Base-by-base conservation (phyloP, 92 coral and sea anemone species). In the Metridium senile region DNA sequence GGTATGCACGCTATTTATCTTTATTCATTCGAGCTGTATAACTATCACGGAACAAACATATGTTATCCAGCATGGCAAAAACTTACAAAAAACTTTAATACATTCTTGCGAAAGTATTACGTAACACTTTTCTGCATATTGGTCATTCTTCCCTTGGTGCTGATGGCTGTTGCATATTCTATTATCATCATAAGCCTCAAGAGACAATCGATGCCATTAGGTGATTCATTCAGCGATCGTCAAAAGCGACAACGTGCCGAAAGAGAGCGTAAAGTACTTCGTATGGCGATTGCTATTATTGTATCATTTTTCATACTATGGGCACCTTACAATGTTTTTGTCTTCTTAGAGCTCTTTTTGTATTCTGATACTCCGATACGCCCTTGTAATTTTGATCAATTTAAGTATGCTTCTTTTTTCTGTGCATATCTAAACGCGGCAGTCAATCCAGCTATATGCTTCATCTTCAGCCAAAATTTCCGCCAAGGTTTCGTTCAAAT, bases 201-300 rank as follows among this genome's bases (percentile, higher is more conserved):
- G 53, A 65, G 74, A 26, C 82, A 77, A n/a, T 66, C 74, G 2
- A 18, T 67, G 0, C 82, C 73, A 21, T 25, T 77, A 13, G 82
- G 82, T 4, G 82, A 77, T 34, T 77, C 82, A 1, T 33, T 77
- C 25, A 77, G 74, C 2, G 82, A 77, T 31, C 82, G 66, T 7
- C 82, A 77, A 61, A 47, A 53, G 57, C 58, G 74, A 52, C 82
- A 77, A 33, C 17, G 82, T 23, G 74, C 82, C 19, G 27, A 65
- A 31, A 29, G 82, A 67, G 82, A 77, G 27, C 34, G 33, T 20
- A 77, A 77, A 46, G 54, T 77, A 3, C 66, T 77, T 10, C 74
- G 72, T 9, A 77, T 77, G 82, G 82, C 82, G 1, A 33, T 77
- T 4, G 82, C 82, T 11, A 77, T 77, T 9, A 70, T 77, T 16